Base-by-base conservation (phyloP, 2,888 invertebrate genomes). In the Ephialtes manifestator region DNA sequence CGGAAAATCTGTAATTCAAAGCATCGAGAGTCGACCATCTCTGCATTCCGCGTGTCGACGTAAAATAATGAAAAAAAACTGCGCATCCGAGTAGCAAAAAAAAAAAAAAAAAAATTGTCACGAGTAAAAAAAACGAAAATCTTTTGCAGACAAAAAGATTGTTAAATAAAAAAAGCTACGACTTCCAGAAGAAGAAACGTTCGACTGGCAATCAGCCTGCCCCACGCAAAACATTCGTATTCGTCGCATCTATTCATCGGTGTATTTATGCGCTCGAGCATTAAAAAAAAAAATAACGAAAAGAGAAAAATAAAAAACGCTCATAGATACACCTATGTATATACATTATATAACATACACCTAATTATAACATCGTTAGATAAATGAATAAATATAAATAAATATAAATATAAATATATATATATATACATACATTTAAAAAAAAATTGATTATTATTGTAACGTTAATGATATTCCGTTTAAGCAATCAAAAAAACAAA, bases 401-500 rank as follows among this genome's bases (percentile, higher is more conserved):
- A 5, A 48, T 72, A 85, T 77, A 70, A 39, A 81, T 76, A 83
- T 58, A 77, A 78, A n/a, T 65, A 67, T 60, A 78, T 60, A 35
- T 28, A 65, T 70, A 78, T 58, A 71, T 71, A 53, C n/a, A 53
- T 53, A 60, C 5, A 39, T 39, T 63, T 63, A n/a, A 35, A 65
- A 35, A 39, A 20, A 35, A 63, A 55, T 60, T 68, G 63, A 65
- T 81, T 43, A 67, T 77, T 84, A 87, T 87, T 84, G 87, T 84
- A 88, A 86, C 82, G 87, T 87, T 86, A 88, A 89, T 88, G 88
- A 88, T 89, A 88, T 90, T 89, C 86, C 82, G 87, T 90, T 90
- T 87, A 87, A 90, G 88, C 88, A 90, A 90, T 89, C 89, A 89
- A 91, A 86, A 88, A 87, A 83, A 39, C 89, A 91, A 86, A 88